Base-by-base conservation (phyloP, 2,113 vertebrate genomes). In the Myotis yumanensis region DNA sequence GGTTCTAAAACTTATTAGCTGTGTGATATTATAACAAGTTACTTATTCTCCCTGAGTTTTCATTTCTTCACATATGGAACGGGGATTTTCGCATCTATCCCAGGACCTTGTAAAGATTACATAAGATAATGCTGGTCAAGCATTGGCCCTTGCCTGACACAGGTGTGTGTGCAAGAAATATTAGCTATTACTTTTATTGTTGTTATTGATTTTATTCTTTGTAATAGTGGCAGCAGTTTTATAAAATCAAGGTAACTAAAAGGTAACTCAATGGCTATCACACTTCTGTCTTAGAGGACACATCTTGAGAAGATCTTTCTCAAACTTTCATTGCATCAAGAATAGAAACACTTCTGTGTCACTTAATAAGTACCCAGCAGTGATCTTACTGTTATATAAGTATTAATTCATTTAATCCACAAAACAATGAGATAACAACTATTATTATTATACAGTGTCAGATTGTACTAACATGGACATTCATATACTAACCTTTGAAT, bases 291-390 rank as follows among this genome's bases (percentile, higher is more conserved):
- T 87, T 73, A 85, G 46, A 73, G n/a, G 57, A 68, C 1, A 23
- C 17, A 25, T 73, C 73, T n/a, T 80, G 15, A 54, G 11, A 94
- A 84, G 14, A 68, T 54, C 7, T 64, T 75, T 76, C 51, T n/a
- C 59, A 82, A 69, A n/a, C 22, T 94, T 95, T 66, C 20, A 76
- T 54, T 68, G 30, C 77, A 68, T 77, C 76, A 81, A 88, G 62
- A 64, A 92, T 6, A 52, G 64, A 94, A 51, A 68, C 46, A 89
- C 57, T 83, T 88, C 35, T 48, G 17, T 94, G 71, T 8, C 5
- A 18, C n/a, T 85, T 85, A 57, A 22, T 57, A 35, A 85, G 4
- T 37, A 16, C 14, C 37, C 32, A 62, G 4, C 7, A 85, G 79
- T 51, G 48, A 86, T 92, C 14, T 73, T 40, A 68, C 30, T 35